Percentiles rank a stretch among this genome's conserved stretches.
Conservation (phyloP, 2,888 invertebrate genomes). For the Lithophane ornitopus region DNA sequence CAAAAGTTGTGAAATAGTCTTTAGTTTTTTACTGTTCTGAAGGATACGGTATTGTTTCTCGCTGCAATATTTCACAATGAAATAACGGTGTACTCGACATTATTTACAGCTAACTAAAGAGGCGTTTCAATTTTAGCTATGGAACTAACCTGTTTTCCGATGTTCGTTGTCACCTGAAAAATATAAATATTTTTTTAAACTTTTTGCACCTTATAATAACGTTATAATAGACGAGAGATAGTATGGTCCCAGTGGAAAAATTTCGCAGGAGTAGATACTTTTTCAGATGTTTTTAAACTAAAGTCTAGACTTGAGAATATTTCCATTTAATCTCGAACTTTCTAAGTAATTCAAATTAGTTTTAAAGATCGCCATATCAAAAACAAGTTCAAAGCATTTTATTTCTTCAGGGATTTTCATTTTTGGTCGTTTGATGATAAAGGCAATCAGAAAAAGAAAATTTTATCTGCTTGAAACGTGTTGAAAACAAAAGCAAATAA, state of each 20-base stretch:
- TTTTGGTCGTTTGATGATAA: background rate
- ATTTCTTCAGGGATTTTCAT: conserved; percentile 21
- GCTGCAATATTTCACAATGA: background rate
- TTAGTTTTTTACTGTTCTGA: background rate
- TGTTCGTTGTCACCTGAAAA: conserved; percentile 7
- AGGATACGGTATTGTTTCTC: background rate
- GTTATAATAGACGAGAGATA: background rate
- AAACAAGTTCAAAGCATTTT: conserved; percentile 22
- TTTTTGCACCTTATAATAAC: background rate
- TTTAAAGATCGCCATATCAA: conserved; percentile 17
- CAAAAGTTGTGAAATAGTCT: conserved; percentile 7
- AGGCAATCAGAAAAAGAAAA: background rate
- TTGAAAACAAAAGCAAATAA: conserved; percentile 29
- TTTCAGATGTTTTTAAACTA: background rate
- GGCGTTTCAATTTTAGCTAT: background rate
- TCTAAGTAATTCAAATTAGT: conserved; percentile 33
- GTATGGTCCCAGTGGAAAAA: background rate
- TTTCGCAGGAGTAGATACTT: background rate
- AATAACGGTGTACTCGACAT: background rate
- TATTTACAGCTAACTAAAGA: background rate
- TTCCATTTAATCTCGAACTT: conserved; percentile 32
- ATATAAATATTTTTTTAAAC: background rate
- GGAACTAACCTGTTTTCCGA: conserved; percentile 2
- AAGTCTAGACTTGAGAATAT: conserved; percentile 22
- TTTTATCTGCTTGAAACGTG: background rate